phyloP scores from a whole-genome alignment of 2,113 vertebrate species.

The Ameiurus melas region DNA sequence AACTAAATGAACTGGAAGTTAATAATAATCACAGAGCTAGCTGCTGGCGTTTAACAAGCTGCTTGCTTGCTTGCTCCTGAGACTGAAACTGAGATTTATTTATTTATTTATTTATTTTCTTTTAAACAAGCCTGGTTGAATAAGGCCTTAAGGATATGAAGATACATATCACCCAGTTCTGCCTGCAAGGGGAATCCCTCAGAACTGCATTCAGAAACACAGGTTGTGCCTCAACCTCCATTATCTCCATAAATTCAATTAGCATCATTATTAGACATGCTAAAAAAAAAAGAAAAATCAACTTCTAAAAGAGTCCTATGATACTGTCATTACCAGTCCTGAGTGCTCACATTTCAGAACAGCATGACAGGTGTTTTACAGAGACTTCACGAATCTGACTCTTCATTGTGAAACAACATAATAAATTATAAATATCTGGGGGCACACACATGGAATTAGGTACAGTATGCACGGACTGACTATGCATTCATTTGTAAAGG shows the following conservation, averaged over 20 bases:
- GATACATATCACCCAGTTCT: constrained; percentile 60
- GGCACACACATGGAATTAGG: constrained; percentile 22
- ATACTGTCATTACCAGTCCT: constrained; percentile 68
- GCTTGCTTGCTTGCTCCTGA: constrained; percentile 56
- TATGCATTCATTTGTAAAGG: constrained; percentile 50
- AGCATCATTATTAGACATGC: constrained; percentile 75
- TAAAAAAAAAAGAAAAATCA: constrained; percentile 65
- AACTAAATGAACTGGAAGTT: constrained; percentile 73
- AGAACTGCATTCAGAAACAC: constrained; percentile 75
- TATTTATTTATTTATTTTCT: too few species aligned
- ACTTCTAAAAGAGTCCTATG: constrained; percentile 73
- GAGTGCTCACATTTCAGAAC: constrained; percentile 62
- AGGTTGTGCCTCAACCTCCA: constrained; percentile 72
- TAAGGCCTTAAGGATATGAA: constrained; percentile 63
- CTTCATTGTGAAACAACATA: constrained; percentile 28
- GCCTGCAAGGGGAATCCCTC: constrained; percentile 70
- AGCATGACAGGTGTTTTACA: constrained; percentile 43
- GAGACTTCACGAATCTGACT: constrained; percentile 28
- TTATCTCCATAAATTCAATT: constrained; percentile 76
- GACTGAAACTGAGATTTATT: constrained; percentile 32
- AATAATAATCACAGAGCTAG: constrained; percentile 67
- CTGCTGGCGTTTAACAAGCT: constrained; percentile 57
- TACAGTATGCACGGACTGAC: constrained; percentile 41
- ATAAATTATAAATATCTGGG: constrained; percentile 38
- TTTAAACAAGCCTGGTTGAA: constrained; percentile 63